Evolutionary conservation across 1,140 invertebrate genomes (phyloP), one percentile per base, ranked within the genome.

Genomic region (Aradophagus sp.): DNA sequence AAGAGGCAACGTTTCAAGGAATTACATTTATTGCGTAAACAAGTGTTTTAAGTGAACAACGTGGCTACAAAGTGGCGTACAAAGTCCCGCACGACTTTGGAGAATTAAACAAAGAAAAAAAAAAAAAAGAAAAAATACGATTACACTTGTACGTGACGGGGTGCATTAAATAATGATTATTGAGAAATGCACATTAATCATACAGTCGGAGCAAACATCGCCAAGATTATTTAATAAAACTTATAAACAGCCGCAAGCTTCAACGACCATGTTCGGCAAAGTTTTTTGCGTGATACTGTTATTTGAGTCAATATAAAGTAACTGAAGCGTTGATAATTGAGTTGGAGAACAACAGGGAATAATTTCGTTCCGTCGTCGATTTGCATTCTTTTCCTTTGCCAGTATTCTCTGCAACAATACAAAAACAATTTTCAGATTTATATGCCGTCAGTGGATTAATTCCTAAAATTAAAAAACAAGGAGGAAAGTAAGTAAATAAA

Each of bases 191-290:
- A 55, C 41, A 13, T 47, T 26, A 35, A 52, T 67, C 3, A 39
- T 44, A 31, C 41, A 38, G 19, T 44, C 13, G 31, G 44, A 32
- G 12, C 15, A 7, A 35, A 29, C 12, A 53, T 39, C 6, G 10
- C 8, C 6, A 15, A 17, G n/a, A 47, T 44, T 17, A 35, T 39
- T 47, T 35, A 39, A 41, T 29, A 15, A 52, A 47, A 38, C 16
- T 88, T 84, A 93, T 90, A 93, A 92, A 79, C 93, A 95, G 26
- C 92, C 93, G 78, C 93, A 95, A 1, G 91, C 90, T 72, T 94
- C 92, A 1, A 93, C 92, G 12, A 93, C 90, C 92, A 95, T 94
- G 72, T 95, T 93, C 0, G 92, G 92, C 38, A 95, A 79, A 14
- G 90, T 91, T 77, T 92, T 93, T 66, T 91, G 89, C 23, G 91